Evolutionary conservation across 1,140 invertebrate genomes (phyloP), one percentile per base, ranked within the genome.

Genomic region (Procambarus virginalis): DNA sequence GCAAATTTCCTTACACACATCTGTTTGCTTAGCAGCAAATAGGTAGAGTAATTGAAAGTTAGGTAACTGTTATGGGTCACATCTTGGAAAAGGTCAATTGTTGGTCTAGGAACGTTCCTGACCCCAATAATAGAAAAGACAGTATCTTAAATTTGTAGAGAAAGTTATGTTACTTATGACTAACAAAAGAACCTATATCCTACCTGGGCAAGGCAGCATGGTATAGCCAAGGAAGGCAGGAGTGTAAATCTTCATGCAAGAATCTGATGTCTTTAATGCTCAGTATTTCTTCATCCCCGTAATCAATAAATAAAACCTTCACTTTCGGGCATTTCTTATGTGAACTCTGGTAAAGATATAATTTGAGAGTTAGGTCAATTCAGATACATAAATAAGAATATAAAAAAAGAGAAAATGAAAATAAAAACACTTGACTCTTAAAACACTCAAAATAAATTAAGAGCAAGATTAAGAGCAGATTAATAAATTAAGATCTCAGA

Each of bases 151-250:
- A 34, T 34, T 34, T 34, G 34, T 34, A 34, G 34, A 34, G 34
- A 1, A 64, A 64, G 0, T n/a, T 64, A 64, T 2, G 17, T 64
- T 64, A 20, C 60, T 64, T 17, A 20, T 5, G 0, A 64, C 12
- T 2, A 17, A 17, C 3, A 64, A 34, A 34, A 2, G 60, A 64
- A 55, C 6, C 51, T 17, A 5, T 5, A 68, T 5, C 79, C 8
- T 84, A 86, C 84, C 84, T 86, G n/a, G 22, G 49, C 75, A 22
- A 86, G 84, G 55, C 76, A 60, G 17, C 84, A 78, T 12, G 84
- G 75, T 34, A 86, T 55, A 51, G 84, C 84, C 51, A 60, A 46
- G 17, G 73, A 51, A 12, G 84, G 84, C n/a, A 86, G 46, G 5
- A 78, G 34, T 9, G 73, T 60, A 60, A 86, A 45, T 58, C 10